Base-by-base conservation (phyloP, 2,113 vertebrate genomes). In the Gila orcuttii region DNA sequence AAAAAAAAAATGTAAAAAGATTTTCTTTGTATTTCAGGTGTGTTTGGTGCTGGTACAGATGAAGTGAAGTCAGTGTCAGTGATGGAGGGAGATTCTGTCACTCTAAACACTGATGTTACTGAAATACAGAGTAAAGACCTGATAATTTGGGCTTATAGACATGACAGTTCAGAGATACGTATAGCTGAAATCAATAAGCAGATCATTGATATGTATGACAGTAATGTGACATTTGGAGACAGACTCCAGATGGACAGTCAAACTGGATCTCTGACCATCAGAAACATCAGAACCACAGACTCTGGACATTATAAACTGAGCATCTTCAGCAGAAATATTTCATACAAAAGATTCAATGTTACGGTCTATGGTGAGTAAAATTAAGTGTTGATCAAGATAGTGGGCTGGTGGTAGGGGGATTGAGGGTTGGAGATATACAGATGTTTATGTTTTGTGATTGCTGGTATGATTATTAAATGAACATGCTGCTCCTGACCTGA, bases 171-270 rank as follows among this genome's bases (percentile, higher is more conserved):
- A 59, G 52, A 57, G 0, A 36, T 8, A 39, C 76, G 19, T 59
- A 59, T 79, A 0, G 76, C 76, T 39, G 4, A 39, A n/a, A 59
- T 77, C 1, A 0, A 55, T 1, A 77, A 1, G 0, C 25, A 55
- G 50, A 11, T 0, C 3, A 33, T 77, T 1, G 0, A 55, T 33
- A 77, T 55, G 2, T 0, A 1, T 33, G 10, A 57, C 4, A 36
- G 4, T 36, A 13, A 0, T 36, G 4, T 1, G 4, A 59, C 0
- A 23, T 79, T 59, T 15, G 11, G 31, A 2, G 10, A n/a, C 52
- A 57, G 52, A 39, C 52, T 79, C 2, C 23, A 47, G 23, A 74
- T 74, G 5, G 71, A 74, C 39, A 75, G 2, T 8, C 42, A 9
- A 1, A 50, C 71, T 75, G 71, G 71, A 75, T 47, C 71, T 50